Evolutionary conservation across 2,113 vertebrate genomes (phyloP).

Genomic region (Vimba vimba): DNA sequence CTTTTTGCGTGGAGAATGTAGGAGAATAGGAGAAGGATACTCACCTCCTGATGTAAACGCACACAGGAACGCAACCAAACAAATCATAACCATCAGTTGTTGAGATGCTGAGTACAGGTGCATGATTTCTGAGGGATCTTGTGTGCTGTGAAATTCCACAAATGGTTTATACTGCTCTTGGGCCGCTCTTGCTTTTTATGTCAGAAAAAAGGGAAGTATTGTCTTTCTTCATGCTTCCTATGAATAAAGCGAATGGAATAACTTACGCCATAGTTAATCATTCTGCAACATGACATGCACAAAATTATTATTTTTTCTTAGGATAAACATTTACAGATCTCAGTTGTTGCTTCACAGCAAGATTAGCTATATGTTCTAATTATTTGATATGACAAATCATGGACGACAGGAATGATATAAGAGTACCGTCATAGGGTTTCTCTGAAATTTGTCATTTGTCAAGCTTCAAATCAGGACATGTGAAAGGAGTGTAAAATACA

Average conservation of each 20-base stretch:
- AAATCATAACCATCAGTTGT: background rate
- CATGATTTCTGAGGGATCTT: slow-evolving; percentile 33
- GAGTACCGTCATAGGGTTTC: background rate
- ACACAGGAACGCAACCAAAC: background rate
- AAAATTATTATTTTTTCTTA: background rate
- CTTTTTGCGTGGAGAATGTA: background rate
- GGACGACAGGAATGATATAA: background rate
- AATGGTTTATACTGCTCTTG: background rate
- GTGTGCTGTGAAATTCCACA: background rate
- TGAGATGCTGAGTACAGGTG: background rate
- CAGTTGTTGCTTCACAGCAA: background rate
- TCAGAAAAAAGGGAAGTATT: slow-evolving; percentile 44
- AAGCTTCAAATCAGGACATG: background rate
- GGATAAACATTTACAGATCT: background rate
- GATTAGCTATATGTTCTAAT: background rate
- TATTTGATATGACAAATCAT: background rate
- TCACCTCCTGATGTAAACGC: slow-evolving; percentile 42
- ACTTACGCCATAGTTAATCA: slow-evolving; percentile 20
- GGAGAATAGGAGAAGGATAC: background rate
- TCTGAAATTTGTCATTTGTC: background rate
- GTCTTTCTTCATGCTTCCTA: background rate
- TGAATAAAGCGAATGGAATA: slow-evolving; percentile 43
- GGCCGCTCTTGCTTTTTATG: slow-evolving; percentile 32
- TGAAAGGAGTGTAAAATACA: background rate
- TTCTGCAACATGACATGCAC: background rate